Percentiles rank a stretch among this genome's conserved stretches.
phyloP scores from a whole-genome alignment of 2,888 invertebrate genomes.

The Proisotoma minuta region DNA sequence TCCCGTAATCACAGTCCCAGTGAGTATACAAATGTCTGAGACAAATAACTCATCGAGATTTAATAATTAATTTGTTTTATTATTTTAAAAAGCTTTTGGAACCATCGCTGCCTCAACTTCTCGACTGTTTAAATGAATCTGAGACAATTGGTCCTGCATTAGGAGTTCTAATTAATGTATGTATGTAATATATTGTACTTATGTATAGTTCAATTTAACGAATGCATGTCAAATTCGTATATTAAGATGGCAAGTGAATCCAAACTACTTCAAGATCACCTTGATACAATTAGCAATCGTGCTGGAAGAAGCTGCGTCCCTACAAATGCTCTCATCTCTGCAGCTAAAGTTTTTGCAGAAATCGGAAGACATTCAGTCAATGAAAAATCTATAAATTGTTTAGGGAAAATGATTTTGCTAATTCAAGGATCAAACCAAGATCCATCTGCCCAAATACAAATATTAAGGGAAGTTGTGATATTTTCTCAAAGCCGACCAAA shows the following conservation, averaged over 20 bases:
- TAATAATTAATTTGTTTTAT: slow-evolving; percentile 3
- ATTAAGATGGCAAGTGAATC: slow-evolving; percentile 26
- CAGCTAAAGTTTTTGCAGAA: slow-evolving; percentile 32
- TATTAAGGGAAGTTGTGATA: slow-evolving; percentile 73
- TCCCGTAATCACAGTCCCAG: slow-evolving; percentile 8
- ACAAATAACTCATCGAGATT: neutral
- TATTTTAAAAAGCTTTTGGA: slow-evolving; percentile 68
- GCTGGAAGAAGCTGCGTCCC: slow-evolving; percentile 11
- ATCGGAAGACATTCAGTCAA: slow-evolving; percentile 14
- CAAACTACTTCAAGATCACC: slow-evolving; percentile 21
- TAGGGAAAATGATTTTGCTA: slow-evolving; percentile 48
- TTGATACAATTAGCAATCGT: slow-evolving; percentile 19
- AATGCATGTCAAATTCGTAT: no score
- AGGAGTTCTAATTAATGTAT: slow-evolving; percentile 31
- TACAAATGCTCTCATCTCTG: slow-evolving; percentile 19
- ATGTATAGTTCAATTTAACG: no score
- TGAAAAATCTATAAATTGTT: slow-evolving; percentile 44
- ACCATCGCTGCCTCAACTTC: slow-evolving; percentile 73
- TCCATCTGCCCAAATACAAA: slow-evolving; percentile 58
- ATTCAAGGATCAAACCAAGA: slow-evolving; percentile 41
- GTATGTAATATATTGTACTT: no score
- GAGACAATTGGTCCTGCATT: slow-evolving; percentile 53
- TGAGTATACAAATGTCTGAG: neutral
- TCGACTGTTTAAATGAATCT: slow-evolving; percentile 65
- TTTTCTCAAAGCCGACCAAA: slow-evolving; percentile 75